Evolutionary conservation across 2,888 invertebrate species (phyloP).

Genomic region (Eupithecia dodoneata): DNA sequence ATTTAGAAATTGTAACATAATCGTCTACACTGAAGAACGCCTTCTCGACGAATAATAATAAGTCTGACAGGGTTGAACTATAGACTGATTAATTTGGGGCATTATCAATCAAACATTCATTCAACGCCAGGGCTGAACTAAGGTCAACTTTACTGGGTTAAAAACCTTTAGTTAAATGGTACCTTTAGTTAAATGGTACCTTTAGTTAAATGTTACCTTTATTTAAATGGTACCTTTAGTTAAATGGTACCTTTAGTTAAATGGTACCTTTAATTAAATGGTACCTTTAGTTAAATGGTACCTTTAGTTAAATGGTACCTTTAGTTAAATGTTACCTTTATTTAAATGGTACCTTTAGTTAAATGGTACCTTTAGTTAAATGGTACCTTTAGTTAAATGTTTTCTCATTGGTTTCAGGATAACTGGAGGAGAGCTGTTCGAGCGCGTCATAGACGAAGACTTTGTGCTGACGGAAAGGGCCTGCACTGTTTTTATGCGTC

Average conservation of each 20-base stretch:
- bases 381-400: background rate
- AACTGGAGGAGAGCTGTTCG: slow-evolving; percentile 98
- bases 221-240: too few species aligned
- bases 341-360: too few species aligned
- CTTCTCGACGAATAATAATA: too few species aligned
- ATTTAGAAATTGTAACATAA: too few species aligned
- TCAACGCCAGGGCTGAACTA: background rate
- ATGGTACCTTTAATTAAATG: too few species aligned
- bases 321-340: too few species aligned
- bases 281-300: too few species aligned
- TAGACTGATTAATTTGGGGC: background rate
- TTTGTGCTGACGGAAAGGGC: slow-evolving; percentile 98
- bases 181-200: background rate
- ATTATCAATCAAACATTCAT: background rate
- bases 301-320: too few species aligned
- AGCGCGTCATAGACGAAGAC: slow-evolving; percentile 99
- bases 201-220: too few species aligned
- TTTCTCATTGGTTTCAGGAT: slow-evolving; percentile 87
- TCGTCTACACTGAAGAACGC: too few species aligned
- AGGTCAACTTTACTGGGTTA: background rate
- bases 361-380: too few species aligned
- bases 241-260: too few species aligned
- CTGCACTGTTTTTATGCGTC: slow-evolving; percentile 98
- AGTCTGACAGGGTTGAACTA: background rate
- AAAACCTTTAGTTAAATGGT: background rate